Evolutionary conservation across 2,797 vertebrate genomes (phyloP), one percentile per base, ranked within the genome.

Genomic region (Microcaecilia unicolor): DNA sequence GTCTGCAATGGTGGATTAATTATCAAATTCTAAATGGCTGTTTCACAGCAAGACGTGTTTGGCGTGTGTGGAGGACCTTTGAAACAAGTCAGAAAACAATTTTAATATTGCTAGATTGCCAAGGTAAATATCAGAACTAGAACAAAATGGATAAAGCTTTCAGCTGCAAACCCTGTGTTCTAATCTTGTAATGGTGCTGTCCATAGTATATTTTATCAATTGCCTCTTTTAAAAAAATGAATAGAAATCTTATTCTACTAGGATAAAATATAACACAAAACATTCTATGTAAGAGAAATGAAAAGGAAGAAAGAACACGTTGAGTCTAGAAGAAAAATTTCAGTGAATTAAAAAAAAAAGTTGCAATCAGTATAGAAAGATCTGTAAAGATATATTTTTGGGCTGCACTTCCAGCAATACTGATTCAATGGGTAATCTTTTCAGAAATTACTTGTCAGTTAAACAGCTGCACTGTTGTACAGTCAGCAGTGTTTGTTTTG

Each of bases 161-260:
- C 61, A 73, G 48, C 80, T 84, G 68, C 57, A 78, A 83, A 84
- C 67, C 72, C 74, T 79, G 72, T 74, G 81, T 89, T 82, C 78
- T 83, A 83, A 87, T 87, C 88, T 69, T 58, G 68, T 72, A 78
- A 76, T 69, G 80, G 83, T 84, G 83, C 81, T 84, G 78, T 72
- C 76, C 57, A 72, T 76, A 67, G 66, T 74, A 57, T 74, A n/a
- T 81, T 80, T 77, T 74, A 79, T 70, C 65, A 61, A 66, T 67
- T 64, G 75, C 74, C 76, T 80, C 64, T 76, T 78, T 75, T 64
- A 56, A 46, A 63, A 70, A 58, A 9, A 36, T 44, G 10, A 10
- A 24, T 66, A 38, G 53, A 75, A 76, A 75, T 64, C 51, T 55
- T 51, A 56, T 57, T 72, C 51, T 59, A 14, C 64, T 69, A 51